phyloP scores from a whole-genome alignment of 2,888 invertebrate species.

The Parnassius smintheus region DNA sequence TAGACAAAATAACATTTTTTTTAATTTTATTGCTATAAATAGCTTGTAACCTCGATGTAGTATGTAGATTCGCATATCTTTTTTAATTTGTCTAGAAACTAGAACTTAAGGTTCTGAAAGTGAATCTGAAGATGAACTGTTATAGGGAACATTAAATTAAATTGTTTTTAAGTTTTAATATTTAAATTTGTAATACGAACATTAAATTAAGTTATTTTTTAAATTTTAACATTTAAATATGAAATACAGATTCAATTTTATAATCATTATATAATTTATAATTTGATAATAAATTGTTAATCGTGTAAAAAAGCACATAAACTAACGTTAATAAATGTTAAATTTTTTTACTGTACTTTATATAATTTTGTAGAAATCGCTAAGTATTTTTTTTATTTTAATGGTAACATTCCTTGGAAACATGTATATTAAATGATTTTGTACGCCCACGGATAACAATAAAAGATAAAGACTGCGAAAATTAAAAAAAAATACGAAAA shows the following conservation, averaged over 20 bases:
- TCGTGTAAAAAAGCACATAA: slow-evolving; percentile 14
- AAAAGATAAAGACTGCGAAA: slow-evolving; percentile 59
- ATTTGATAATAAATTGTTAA: slow-evolving; percentile 21
- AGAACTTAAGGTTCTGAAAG: neutral
- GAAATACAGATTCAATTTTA: slow-evolving; percentile 4
- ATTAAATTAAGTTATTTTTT: neutral
- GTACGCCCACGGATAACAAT: slow-evolving; percentile 19
- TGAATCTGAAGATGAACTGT: slow-evolving; percentile 5
- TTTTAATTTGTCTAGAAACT: neutral
- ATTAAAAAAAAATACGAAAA: slow-evolving; percentile 39
- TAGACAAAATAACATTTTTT: slow-evolving; percentile 33
- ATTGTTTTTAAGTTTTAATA: slow-evolving; percentile 7
- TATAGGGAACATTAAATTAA: slow-evolving; percentile 16
- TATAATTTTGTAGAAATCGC: slow-evolving; percentile 15
- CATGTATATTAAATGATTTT: slow-evolving; percentile 33
- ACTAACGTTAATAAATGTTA: slow-evolving; percentile 20
- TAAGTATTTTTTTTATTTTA: slow-evolving; percentile 20
- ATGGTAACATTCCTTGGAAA: slow-evolving; percentile 44
- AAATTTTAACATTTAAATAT: slow-evolving; percentile 15
- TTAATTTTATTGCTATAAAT: slow-evolving; percentile 55
- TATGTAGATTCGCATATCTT: slow-evolving; percentile 5
- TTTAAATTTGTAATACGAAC: slow-evolving; percentile 11
- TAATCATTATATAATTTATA: slow-evolving; percentile 12
- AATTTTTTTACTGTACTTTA: slow-evolving; percentile 12
- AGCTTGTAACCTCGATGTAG: slow-evolving; percentile 55